Conservation (phyloP, 2,888 invertebrate species). For the Kuschelorhynchus macadamiae region DNA sequence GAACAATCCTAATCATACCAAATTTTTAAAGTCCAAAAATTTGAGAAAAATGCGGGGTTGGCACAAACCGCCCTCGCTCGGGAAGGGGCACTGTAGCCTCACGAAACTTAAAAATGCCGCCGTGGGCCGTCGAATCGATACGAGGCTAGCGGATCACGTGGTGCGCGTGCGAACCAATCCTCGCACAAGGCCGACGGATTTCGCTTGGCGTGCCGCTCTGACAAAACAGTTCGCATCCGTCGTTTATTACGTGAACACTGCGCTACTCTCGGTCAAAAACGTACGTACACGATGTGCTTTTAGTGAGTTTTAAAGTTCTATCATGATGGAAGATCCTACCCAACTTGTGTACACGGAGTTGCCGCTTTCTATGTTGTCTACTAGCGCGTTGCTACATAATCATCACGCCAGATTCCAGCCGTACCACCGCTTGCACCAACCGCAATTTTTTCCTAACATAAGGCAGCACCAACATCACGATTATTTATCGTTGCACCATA, state of each 20-base stretch:
- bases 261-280: conserved; percentile 52
- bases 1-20: too few species aligned
- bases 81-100: conserved; percentile 62
- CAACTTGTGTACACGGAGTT: conserved; percentile 74
- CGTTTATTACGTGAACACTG: conserved; percentile 61
- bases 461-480: conserved; percentile 59
- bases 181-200: conserved; percentile 53
- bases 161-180: conserved; percentile 66
- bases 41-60: conserved; percentile 39
- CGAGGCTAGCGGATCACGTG: conserved; percentile 76
- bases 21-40: conserved; percentile 21
- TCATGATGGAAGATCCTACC: conserved; percentile 71
- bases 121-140: conserved; percentile 86
- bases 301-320: conserved; percentile 14
- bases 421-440: conserved; percentile 79
- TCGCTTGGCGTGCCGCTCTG: conserved; percentile 66
- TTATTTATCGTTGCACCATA: conserved; percentile 62
- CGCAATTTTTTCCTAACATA: conserved; percentile 71
- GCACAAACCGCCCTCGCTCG: conserved; percentile 57
- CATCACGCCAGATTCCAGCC: conserved; percentile 73
- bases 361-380: conserved; percentile 72
- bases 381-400: conserved; percentile 70
- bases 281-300: conserved; percentile 69
- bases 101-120: conserved; percentile 85
- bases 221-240: conserved; percentile 65